These are phyloP conservation scores for Drosophila jambulina DNA, from an alignment of 1,140 invertebrate genomes.

Conservation along the genomic window DNA sequence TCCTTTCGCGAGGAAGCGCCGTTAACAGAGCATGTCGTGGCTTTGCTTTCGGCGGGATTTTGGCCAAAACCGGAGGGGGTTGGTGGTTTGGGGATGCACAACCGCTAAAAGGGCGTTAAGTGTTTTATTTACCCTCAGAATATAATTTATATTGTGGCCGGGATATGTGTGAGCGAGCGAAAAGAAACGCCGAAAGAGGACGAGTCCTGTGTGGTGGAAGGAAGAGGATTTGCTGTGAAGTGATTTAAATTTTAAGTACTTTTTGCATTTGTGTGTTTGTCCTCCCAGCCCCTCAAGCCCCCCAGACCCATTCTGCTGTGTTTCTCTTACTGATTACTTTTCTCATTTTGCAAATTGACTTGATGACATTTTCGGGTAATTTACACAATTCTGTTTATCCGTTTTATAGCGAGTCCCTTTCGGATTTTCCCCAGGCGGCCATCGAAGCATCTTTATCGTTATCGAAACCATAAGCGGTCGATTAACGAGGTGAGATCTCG, in stretches of 20 bases:
- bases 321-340: conserved; percentile 75
- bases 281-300: neutral
- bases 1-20: conserved; percentile 63
- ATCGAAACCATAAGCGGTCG: conserved; percentile 17
- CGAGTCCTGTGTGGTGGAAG: conserved; percentile 27
- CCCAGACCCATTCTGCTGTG: conserved; percentile 19
- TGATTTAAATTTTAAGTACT: conserved; percentile 84
- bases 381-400: conserved; percentile 67
- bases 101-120: conserved; percentile 83
- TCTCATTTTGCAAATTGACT: conserved; percentile 81
- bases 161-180: conserved; percentile 30
- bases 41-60: conserved; percentile 44
- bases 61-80: neutral
- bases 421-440: conserved; percentile 5
- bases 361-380: conserved; percentile 81
- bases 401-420: conserved; percentile 13
- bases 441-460: conserved; percentile 9
- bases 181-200: neutral
- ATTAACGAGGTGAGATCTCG: conserved; percentile 23
- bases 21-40: conserved; percentile 77
- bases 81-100: conserved; percentile 48
- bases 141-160: conserved; percentile 80
- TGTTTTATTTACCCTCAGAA: conserved; percentile 83
- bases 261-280: conserved; percentile 55
- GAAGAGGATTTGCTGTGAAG: conserved; percentile 72